These are phyloP conservation scores for Elegia similella DNA, from an alignment of 2,888 invertebrate species.

Conservation along the genomic window DNA sequence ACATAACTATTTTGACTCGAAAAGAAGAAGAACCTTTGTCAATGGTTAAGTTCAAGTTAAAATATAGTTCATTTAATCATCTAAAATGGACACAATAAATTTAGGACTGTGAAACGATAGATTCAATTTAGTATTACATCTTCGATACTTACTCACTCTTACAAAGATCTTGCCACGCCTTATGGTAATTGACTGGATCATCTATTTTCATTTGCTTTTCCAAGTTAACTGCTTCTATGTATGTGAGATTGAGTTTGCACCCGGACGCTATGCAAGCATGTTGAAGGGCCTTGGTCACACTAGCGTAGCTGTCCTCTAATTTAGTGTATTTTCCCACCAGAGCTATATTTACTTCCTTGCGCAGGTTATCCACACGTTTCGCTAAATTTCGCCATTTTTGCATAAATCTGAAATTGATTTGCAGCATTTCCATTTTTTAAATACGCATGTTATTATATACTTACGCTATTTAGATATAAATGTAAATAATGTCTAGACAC, in stretches of 20 bases:
- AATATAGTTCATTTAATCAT: too few relatives aligned
- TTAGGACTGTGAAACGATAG: too few relatives aligned
- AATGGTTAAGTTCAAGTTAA: too few relatives aligned
- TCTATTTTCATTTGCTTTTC: slow-evolving; percentile 87
- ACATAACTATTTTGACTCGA: too few relatives aligned
- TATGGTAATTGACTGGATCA: slow-evolving; percentile 92
- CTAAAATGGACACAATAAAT: too few relatives aligned
- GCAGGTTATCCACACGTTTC: slow-evolving; percentile 90
- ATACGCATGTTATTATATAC: too few relatives aligned
- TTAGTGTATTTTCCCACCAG: slow-evolving; percentile 98
- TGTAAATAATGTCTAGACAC: too few relatives aligned
- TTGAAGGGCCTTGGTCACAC: slow-evolving; percentile 96
- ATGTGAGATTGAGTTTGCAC: slow-evolving; percentile 92
- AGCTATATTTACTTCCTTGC: slow-evolving; percentile 93
- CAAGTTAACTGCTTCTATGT: slow-evolving; percentile 94
- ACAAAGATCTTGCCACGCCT: slow-evolving; percentile 96
- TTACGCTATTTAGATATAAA: too few relatives aligned
- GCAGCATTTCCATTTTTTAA: too few relatives aligned
- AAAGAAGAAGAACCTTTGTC: too few relatives aligned
- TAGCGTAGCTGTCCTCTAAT: slow-evolving; percentile 97
- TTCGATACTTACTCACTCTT: slow-evolving; percentile 86
- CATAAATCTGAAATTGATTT: slow-evolving; percentile 83
- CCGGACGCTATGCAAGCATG: slow-evolving; percentile 95
- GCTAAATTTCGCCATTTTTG: slow-evolving; percentile 95
- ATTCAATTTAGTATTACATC: too few relatives aligned